A percentile compares a stretch with the other conserved stretches of the same genome.
phyloP scores from a whole-genome alignment of 1,140 invertebrate species.

The Berghia stephanieae region DNA sequence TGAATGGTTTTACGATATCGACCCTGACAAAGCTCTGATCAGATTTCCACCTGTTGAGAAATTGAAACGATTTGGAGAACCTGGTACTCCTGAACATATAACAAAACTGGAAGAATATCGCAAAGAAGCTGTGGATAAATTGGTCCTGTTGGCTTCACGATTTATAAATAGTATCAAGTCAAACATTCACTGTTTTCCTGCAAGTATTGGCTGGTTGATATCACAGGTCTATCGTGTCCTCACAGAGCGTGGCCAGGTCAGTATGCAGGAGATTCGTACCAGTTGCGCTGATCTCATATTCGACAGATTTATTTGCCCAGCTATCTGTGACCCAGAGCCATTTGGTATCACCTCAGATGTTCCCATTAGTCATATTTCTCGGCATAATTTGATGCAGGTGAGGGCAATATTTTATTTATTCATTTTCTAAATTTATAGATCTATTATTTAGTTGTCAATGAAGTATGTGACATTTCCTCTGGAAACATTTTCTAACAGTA shows the following conservation, averaged over 20 bases:
- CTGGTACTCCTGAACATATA: constrained; percentile 77
- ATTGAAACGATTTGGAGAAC: constrained; percentile 81
- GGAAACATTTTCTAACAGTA: too few relatives aligned
- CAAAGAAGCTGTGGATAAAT: constrained; percentile 74
- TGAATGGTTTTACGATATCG: constrained; percentile 91
- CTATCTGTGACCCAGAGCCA: constrained; percentile 94
- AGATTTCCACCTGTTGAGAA: constrained; percentile 78
- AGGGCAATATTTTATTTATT: too few relatives aligned
- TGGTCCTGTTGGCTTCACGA: constrained; percentile 81
- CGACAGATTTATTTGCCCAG: constrained; percentile 93
- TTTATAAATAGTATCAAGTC: constrained; percentile 87
- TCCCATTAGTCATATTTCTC: constrained; percentile 87
- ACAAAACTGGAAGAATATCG: constrained; percentile 80
- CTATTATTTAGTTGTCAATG: too few relatives aligned
- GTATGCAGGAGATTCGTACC: constrained; percentile 68
- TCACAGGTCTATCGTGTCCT: constrained; percentile 68
- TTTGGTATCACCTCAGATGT: constrained; percentile 91
- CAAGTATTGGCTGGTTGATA: constrained; percentile 73
- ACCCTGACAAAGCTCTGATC: constrained; percentile 85
- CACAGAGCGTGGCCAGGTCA: constrained; percentile 71
- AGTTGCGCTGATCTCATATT: constrained; percentile 93
- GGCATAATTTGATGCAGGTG: constrained; percentile 89
- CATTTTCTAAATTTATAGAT: too few relatives aligned
- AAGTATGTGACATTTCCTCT: too few relatives aligned
- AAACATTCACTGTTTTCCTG: constrained; percentile 92